These are phyloP conservation scores for Carollia perspicillata DNA, from an alignment of 2,113 vertebrate genomes.

Conservation along the genomic window DNA sequence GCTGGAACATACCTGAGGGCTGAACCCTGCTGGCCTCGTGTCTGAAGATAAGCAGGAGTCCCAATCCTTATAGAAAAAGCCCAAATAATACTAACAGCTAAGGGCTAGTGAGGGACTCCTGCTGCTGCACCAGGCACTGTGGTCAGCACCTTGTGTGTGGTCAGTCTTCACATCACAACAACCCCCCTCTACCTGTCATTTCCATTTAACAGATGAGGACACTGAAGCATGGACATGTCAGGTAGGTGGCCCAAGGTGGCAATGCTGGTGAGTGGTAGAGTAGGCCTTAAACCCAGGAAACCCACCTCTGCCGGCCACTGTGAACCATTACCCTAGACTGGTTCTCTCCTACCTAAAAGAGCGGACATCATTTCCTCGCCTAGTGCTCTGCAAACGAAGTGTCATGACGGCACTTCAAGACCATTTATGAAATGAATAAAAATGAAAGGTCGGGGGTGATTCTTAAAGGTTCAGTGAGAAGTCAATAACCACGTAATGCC, in stretches of 20 bases:
- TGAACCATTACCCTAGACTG: too few species aligned
- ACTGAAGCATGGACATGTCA: neutral
- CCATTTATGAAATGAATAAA: neutral
- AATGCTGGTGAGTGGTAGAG: neutral
- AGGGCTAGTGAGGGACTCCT: too few species aligned
- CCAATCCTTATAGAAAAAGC: neutral
- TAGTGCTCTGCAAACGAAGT: neutral
- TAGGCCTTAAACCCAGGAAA: too few species aligned
- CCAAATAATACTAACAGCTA: neutral
- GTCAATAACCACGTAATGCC: neutral
- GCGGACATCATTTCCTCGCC: neutral
- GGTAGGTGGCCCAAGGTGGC: neutral
- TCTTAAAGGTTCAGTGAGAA: neutral
- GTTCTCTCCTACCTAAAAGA: neutral
- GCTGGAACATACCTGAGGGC: neutral
- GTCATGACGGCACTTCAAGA: neutral
- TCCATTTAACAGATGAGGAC: neutral
- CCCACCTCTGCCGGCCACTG: too few species aligned
- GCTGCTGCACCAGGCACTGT: accelerated
- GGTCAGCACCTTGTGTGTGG: too few species aligned
- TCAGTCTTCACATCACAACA: neutral
- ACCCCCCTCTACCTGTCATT: neutral
- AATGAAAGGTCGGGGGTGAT: neutral
- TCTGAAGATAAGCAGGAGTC: neutral
- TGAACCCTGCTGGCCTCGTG: neutral